Conservation (phyloP, 2,888 invertebrate species). For the Busseola fusca region DNA sequence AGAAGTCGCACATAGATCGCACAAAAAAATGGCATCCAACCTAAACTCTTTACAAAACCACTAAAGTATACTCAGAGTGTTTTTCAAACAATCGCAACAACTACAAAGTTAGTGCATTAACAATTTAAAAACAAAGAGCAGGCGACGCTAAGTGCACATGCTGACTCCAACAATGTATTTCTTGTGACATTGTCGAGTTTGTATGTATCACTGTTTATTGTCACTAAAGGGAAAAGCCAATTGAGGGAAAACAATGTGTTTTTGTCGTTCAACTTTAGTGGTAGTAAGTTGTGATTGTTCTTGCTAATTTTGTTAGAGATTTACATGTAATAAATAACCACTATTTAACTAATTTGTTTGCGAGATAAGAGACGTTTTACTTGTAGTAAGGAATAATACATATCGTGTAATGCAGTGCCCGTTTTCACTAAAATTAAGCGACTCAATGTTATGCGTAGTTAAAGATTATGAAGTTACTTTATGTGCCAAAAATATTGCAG, state of each 20-base stretch:
- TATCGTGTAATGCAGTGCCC: not conserved
- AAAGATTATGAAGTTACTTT: not conserved
- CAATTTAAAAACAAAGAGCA: constrained; percentile 50
- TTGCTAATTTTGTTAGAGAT: not conserved
- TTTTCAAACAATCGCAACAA: constrained; percentile 37
- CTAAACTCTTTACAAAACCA: constrained; percentile 16
- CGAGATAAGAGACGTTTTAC: not conserved
- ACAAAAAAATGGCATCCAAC: too few relatives aligned
- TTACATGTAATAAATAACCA: not conserved
- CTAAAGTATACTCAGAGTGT: constrained; percentile 20
- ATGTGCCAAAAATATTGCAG: not conserved
- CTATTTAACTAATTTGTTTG: not conserved
- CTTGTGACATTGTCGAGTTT: constrained; percentile 51
- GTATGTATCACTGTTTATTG: constrained; percentile 42
- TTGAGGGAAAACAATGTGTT: constrained; percentile 36
- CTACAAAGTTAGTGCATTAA: constrained; percentile 58
- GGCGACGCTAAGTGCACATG: constrained; percentile 50
- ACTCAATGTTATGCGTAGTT: not conserved
- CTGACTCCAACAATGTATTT: constrained; percentile 40
- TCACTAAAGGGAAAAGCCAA: constrained; percentile 29
- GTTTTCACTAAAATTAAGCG: not conserved
- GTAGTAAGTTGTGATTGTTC: constrained; percentile 16
- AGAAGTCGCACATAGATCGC: too few relatives aligned
- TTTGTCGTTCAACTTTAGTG: constrained; percentile 22
- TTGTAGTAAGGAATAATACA: not conserved